phyloP scores from a whole-genome alignment of 2,888 invertebrate species.

The Metopia argyrocephala region DNA sequence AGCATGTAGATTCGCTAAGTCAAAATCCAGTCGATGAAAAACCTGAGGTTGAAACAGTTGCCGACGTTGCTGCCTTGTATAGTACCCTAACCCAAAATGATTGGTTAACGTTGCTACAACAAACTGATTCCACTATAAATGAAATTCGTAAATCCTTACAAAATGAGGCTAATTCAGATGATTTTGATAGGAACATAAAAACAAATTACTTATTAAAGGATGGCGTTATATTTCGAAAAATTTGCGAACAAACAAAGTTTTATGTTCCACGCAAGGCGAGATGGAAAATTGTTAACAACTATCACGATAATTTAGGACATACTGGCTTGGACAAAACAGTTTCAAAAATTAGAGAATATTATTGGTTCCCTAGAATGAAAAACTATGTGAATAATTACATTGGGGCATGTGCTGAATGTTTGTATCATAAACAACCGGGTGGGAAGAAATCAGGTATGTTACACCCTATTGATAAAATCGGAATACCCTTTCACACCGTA shows the following conservation, averaged over 20 bases:
- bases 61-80: constrained; percentile 5
- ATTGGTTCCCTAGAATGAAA: constrained; percentile 76
- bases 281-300: constrained; percentile 59
- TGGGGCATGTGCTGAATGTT: constrained; percentile 68
- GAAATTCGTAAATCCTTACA: constrained; percentile 22
- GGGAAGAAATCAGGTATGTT: constrained; percentile 71
- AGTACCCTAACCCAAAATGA: constrained; percentile 15
- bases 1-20: constrained; percentile 24
- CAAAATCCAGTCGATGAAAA: constrained; percentile 19
- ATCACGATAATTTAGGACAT: constrained; percentile 65
- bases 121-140: constrained; percentile 3
- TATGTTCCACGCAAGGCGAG: constrained; percentile 61
- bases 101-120: constrained; percentile 27
- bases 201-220: constrained; percentile 2
- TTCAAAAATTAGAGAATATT: constrained; percentile 69
- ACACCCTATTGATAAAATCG: constrained; percentile 76
- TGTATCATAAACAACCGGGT: constrained; percentile 70
- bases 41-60: constrained; percentile 38
- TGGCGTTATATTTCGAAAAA: constrained; percentile 8
- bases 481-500: constrained; percentile 75
- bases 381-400: constrained; percentile 75
- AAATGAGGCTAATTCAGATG: constrained; percentile 2
- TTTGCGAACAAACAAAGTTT: constrained; percentile 52
- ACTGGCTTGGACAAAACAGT: constrained; percentile 66
- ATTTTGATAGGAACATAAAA: constrained; percentile 27